These are phyloP conservation scores for Molorchus minor DNA, from an alignment of 2,888 invertebrate species.

Conservation along the genomic window DNA sequence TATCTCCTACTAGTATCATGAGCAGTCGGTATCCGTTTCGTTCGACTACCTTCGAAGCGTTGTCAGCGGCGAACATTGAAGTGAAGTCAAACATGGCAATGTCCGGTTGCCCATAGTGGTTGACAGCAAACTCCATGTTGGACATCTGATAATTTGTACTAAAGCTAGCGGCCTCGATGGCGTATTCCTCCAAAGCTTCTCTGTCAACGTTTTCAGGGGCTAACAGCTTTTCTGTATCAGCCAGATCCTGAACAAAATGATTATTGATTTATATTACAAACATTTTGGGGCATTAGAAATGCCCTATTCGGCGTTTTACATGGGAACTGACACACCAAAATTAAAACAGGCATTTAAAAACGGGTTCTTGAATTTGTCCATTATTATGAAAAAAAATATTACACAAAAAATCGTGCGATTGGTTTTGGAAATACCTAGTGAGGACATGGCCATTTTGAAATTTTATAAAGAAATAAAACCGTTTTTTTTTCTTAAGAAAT, in stretches of 20 bases:
- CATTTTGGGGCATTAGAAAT: too few relatives aligned
- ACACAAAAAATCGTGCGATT: too few relatives aligned
- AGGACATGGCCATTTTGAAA: too few relatives aligned
- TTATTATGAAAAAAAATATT: too few relatives aligned
- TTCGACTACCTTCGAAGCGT: conserved; percentile 85
- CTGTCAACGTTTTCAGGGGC: conserved; percentile 91
- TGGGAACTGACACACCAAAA: too few relatives aligned
- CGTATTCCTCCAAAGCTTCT: conserved; percentile 87
- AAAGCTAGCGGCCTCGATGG: conserved; percentile 94
- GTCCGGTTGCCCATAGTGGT: conserved; percentile 97
- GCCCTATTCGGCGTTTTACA: too few relatives aligned
- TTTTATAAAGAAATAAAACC: too few relatives aligned
- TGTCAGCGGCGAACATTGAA: conserved; percentile 97
- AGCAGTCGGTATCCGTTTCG: conserved; percentile 80
- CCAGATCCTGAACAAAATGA: conserved; percentile 76
- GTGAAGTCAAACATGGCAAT: conserved; percentile 99
- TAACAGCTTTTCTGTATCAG: conserved; percentile 88
- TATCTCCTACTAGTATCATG: conserved; percentile 94
- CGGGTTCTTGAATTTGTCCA: too few relatives aligned
- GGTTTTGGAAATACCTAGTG: too few relatives aligned
- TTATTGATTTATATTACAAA: too few relatives aligned
- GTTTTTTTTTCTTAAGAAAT: too few relatives aligned
- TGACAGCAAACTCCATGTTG: conserved; percentile 92
- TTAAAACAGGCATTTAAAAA: too few relatives aligned
- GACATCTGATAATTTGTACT: conserved; percentile 89